Evolutionary conservation across 1,140 invertebrate genomes (phyloP), one percentile per base, ranked within the genome.

Genomic region (Lasaia peninsularis): DNA sequence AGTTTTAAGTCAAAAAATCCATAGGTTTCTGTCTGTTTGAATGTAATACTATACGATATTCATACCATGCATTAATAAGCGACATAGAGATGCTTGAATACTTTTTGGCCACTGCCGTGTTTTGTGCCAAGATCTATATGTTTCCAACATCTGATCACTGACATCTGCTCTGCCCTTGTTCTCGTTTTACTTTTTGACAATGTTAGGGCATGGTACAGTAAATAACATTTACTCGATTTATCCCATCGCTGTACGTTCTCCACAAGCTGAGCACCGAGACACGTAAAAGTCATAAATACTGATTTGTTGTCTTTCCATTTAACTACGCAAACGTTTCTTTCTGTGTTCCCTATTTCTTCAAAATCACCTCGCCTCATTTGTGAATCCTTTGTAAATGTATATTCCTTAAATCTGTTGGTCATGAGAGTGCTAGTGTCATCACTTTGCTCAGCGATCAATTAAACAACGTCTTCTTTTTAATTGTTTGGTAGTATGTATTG

Each of bases 291-390:
- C 44, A 49, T 49, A 14, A 49, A 49, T 11, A 24, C 21, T 49
- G 44, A 49, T 49, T 21, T 49, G 44, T 49, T 49, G 14, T 49
- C 44, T 6, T 49, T 49, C 44, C 44, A 49, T 49, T 49, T 21
- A 49, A 49, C 44, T 49, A 49, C 16, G 44, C 16, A 20, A 49
- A 24, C 21, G 16, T 49, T 5, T 28, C 14, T 49, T 49, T 49
- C 18, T 49, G 44, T 5, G 44, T 49, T 49, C 14, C 18, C 44
- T 49, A 18, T 24, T 49, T 49, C 44, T 49, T 49, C 14, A 49
- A 11, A 49, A 49, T 49, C 21, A 49, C 44, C 18, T 49, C 44
- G 44, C 21, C 44, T 49, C 18, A 18, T 49, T 49, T 49, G 14
- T 49, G 44, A 49, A 49, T 24, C 44, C 44, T 49, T 49, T 49